Conservation (phyloP, 2,113 vertebrate genomes). For the Seriola quinqueradiata region DNA sequence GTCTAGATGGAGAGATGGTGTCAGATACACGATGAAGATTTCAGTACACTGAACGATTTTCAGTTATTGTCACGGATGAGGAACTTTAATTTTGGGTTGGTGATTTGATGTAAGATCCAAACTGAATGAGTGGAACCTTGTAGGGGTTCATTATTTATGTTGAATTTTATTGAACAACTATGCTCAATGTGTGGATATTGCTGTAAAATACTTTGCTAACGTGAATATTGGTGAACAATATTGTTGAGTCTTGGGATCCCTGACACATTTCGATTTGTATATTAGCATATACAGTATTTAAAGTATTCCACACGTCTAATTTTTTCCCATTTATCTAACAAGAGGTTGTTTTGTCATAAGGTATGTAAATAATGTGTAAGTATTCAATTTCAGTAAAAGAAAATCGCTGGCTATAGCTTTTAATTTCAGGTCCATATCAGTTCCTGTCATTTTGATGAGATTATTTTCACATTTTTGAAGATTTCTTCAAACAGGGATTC, state of each 20-base stretch:
- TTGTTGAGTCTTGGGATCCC: slow-evolving; percentile 84
- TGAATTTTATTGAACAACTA: slow-evolving; percentile 74
- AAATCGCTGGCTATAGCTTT: slow-evolving; percentile 51
- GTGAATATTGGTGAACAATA: slow-evolving; percentile 86
- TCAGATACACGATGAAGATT: slow-evolving; percentile 57
- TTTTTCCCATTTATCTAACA: slow-evolving; percentile 55
- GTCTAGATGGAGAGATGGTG: slow-evolving; percentile 74
- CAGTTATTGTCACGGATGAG: slow-evolving; percentile 39
- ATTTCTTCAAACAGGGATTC: slow-evolving; percentile 73
- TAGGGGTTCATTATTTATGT: slow-evolving; percentile 73
- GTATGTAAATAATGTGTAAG: slow-evolving; percentile 85
- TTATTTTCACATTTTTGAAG: slow-evolving; percentile 61
- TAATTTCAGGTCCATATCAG: slow-evolving; percentile 57
- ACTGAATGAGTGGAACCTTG: slow-evolving; percentile 70
- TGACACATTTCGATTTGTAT: slow-evolving; percentile 83
- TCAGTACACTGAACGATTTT: slow-evolving; percentile 29
- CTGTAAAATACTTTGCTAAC: slow-evolving; percentile 88
- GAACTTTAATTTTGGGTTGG: slow-evolving; percentile 51
- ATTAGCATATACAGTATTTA: slow-evolving; percentile 83
- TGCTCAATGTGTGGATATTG: slow-evolving; percentile 84
- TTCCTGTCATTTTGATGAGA: slow-evolving; percentile 57
- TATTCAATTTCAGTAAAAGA: slow-evolving; percentile 74
- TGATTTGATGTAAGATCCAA: slow-evolving; percentile 56
- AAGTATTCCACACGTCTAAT: slow-evolving; percentile 72
- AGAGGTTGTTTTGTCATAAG: slow-evolving; percentile 62